Evolutionary conservation across 2,797 vertebrate genomes (phyloP), one percentile per base, ranked within the genome.

Genomic region (Tachyglossus aculeatus): DNA sequence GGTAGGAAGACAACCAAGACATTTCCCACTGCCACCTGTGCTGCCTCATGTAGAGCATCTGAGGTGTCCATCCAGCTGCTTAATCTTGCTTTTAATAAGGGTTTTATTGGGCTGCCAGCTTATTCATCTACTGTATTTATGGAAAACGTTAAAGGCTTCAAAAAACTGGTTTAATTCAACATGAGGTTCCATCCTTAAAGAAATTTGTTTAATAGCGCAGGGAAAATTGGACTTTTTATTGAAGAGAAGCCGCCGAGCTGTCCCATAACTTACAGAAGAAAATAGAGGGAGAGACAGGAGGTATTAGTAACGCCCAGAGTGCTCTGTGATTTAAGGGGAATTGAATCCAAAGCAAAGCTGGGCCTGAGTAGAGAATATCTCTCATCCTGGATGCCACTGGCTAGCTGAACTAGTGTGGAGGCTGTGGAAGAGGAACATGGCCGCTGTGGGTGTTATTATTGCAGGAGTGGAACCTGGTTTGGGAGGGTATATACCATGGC

Each of bases 71-170:
- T 25, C 50, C 38, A 21, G 53, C 24, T 51, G 15, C 37, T 67
- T 32, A 29, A 19, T 60, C 47, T 38, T 25, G 25, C 54, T 33
- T 50, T 71, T 43, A 54, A 48, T 45, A 43, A 47, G 40, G 22
- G 16, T 36, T 71, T 70, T 29, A 40, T 57, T 50, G 63, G 36
- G 47, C 62, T 67, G 65, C 51, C 43, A 25, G 50, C 51, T 39
- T 45, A 52, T 59, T 65, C 64, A 63, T 51, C 48, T 37, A 5
- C 8, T 50, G 62, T 71, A 58, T 84, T 87, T 80, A 81, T 77
- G 74, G 59, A 61, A 72, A 57, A 74, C 55, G 60, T 54, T 65
- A 36, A 81, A 74, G 41, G 37, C 45, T 67, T 74, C 57, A 57
- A 25, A 55, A 74, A 45, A 65, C 33, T 59, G 53, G 37, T 44